A percentile compares a stretch with the other conserved stretches of the same genome.
phyloP scores from a whole-genome alignment of 2,888 invertebrate genomes.

The Orthosia gothica region DNA sequence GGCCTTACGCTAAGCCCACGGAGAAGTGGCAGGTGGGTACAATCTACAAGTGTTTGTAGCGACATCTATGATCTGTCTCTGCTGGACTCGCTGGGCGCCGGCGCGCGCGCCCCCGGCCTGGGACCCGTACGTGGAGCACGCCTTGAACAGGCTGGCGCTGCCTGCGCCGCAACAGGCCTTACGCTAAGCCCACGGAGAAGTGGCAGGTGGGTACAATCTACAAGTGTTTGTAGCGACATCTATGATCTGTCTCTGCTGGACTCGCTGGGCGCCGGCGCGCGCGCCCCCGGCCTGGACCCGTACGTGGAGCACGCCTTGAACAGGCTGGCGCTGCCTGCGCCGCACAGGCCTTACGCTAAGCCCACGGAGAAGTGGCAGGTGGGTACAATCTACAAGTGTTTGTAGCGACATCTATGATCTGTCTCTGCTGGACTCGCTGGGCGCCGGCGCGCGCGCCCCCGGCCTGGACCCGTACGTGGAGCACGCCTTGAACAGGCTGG shows the following conservation, averaged over 20 bases:
- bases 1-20: conserved; percentile 95
- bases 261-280: conserved; percentile 95
- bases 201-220: conserved; percentile 82
- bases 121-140: conserved; percentile 97
- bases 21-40: conserved; percentile 93
- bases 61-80: too few relatives aligned
- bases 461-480: conserved; percentile 97
- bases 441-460: conserved; percentile 95
- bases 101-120: conserved; percentile 95
- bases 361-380: conserved; percentile 94
- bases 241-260: conserved; percentile 94
- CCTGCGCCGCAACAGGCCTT: conserved; percentile 95
- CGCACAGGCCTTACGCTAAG: conserved; percentile 95
- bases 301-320: conserved; percentile 96
- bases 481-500: conserved; percentile 95
- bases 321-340: conserved; percentile 95
- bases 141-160: conserved; percentile 95
- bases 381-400: too few relatives aligned
- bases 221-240: too few relatives aligned
- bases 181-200: conserved; percentile 95
- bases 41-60: too few relatives aligned
- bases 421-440: conserved; percentile 95
- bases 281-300: conserved; percentile 97
- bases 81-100: too few relatives aligned
- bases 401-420: conserved; percentile 75